A percentile compares a stretch with the other conserved stretches of the same genome.
Evolutionary conservation across 2,888 invertebrate species (phyloP).

Genomic region (Empis livida): DNA sequence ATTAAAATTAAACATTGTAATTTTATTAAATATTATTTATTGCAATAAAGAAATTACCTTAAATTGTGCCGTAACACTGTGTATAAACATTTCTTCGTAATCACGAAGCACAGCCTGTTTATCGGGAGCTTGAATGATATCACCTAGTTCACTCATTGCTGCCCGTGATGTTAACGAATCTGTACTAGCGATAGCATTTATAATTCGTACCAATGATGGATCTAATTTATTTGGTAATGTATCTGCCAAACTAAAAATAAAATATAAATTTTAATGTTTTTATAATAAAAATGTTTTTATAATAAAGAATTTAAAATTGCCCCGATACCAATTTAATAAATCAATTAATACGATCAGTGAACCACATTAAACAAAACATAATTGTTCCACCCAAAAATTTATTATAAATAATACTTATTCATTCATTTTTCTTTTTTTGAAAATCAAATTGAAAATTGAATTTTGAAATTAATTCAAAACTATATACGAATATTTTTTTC

Average conservation of each 20-base stretch:
- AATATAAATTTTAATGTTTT: neutral
- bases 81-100: slow-evolving; percentile 36
- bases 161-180: slow-evolving; percentile 45
- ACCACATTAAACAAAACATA: too few relatives aligned
- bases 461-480: too few relatives aligned
- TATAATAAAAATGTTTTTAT: too few relatives aligned
- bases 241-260: slow-evolving; percentile 27
- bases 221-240: slow-evolving; percentile 30
- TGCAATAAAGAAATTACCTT: slow-evolving; percentile 19
- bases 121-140: slow-evolving; percentile 32
- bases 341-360: too few relatives aligned
- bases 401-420: too few relatives aligned
- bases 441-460: too few relatives aligned
- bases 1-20: neutral
- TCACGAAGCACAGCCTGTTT: slow-evolving; percentile 35
- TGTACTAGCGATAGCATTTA: slow-evolving; percentile 48
- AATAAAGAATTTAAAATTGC: too few relatives aligned
- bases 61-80: slow-evolving; percentile 33
- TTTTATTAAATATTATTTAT: neutral
- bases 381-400: too few relatives aligned
- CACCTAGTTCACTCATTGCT: slow-evolving; percentile 32
- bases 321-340: too few relatives aligned
- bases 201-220: slow-evolving; percentile 36
- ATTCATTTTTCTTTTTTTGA: too few relatives aligned
- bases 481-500: too few relatives aligned